These are phyloP conservation scores for Dascyllus trimaculatus DNA, from an alignment of 2,113 vertebrate species.

Conservation along the genomic window DNA sequence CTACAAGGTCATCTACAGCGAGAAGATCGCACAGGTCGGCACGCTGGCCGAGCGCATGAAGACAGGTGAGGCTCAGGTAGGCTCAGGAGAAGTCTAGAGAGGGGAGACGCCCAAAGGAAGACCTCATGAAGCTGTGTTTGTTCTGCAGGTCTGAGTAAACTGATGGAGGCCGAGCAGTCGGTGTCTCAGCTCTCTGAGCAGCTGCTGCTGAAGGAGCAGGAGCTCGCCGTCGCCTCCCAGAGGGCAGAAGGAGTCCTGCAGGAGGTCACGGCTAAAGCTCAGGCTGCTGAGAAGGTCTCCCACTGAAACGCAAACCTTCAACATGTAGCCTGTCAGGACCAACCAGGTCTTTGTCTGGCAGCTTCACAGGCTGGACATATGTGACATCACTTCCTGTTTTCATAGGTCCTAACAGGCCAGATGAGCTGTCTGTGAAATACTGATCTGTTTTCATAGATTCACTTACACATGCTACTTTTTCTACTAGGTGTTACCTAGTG, in stretches of 20 bases:
- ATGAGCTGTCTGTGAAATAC: no score
- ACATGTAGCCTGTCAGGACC: no score
- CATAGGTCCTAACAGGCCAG: no score
- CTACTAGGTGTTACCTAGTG: no score
- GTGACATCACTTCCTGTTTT: no score
- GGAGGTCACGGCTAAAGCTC: slow-evolving; percentile 88
- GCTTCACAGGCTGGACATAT: no score
- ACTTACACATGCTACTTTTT: no score
- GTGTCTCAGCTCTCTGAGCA: slow-evolving; percentile 86
- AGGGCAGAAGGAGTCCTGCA: slow-evolving; percentile 86
- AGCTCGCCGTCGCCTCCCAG: slow-evolving; percentile 85
- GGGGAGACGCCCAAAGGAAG: no score
- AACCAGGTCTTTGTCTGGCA: no score
- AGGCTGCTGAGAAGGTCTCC: slow-evolving; percentile 85
- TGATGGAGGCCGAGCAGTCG: slow-evolving; percentile 89
- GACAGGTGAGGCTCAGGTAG: slow-evolving; percentile 78
- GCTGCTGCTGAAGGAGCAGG: slow-evolving; percentile 85
- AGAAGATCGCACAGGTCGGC: slow-evolving; percentile 83
- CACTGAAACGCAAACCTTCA: neutral
- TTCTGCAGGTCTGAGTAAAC: slow-evolving; percentile 85
- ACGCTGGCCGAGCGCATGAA: slow-evolving; percentile 86
- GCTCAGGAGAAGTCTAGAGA: neutral
- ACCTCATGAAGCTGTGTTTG: no score
- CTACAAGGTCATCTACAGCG: slow-evolving; percentile 87
- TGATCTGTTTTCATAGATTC: no score